Conservation (phyloP, 2,888 invertebrate species). For the Entomobrya proxima region DNA sequence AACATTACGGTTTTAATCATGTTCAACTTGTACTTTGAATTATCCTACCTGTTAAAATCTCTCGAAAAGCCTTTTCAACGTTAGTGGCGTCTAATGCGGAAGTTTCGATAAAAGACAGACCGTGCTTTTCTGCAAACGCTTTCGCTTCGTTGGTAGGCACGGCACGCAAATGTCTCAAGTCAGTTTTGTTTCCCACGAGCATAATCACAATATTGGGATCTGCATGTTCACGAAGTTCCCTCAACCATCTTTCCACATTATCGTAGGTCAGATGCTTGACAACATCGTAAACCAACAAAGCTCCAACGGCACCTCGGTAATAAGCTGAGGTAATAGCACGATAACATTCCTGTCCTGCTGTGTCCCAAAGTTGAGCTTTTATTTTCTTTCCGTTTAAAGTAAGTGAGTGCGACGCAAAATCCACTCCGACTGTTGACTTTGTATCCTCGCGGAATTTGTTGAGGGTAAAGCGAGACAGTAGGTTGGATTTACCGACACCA, state of each 20-base stretch:
- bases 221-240: slow-evolving; percentile 96
- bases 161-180: slow-evolving; percentile 96
- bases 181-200: slow-evolving; percentile 98
- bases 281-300: slow-evolving; percentile 98
- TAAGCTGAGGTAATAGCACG: slow-evolving; percentile 95
- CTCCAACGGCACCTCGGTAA: slow-evolving; percentile 99
- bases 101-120: slow-evolving; percentile 98
- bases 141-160: slow-evolving; percentile 99
- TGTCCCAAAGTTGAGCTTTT: slow-evolving; percentile 98
- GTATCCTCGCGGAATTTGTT: slow-evolving; percentile 99
- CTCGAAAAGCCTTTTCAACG: slow-evolving; percentile 99
- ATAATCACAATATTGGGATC: slow-evolving; percentile 99
- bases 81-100: slow-evolving; percentile 99
- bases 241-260: slow-evolving; percentile 99
- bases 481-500: slow-evolving; percentile 99
- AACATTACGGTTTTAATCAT: no score
- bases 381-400: slow-evolving; percentile 99
- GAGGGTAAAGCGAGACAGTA: slow-evolving; percentile 98
- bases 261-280: slow-evolving; percentile 99
- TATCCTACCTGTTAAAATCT: slow-evolving; percentile 94
- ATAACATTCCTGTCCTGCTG: slow-evolving; percentile 90
- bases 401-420: slow-evolving; percentile 93
- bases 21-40: neutral
- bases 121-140: slow-evolving; percentile 97
- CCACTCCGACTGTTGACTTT: slow-evolving; percentile 99